Conservation (phyloP, 2,888 invertebrate species). For the Tinea semifulvella region DNA sequence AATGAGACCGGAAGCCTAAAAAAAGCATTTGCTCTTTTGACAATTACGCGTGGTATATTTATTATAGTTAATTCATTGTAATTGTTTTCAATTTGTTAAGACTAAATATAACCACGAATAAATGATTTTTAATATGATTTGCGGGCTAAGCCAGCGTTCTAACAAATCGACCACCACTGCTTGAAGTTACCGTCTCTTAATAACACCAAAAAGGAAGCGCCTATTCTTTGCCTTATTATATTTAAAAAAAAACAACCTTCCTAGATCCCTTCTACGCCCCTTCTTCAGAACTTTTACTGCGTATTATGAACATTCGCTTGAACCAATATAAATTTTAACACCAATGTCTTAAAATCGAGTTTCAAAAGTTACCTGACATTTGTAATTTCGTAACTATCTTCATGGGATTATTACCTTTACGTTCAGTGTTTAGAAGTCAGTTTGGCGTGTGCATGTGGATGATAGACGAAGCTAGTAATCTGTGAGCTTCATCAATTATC, state of each 20-base stretch:
- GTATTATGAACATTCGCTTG: conserved; percentile 15
- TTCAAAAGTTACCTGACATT: too few species aligned
- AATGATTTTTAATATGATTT: too few species aligned
- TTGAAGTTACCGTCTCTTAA: too few species aligned
- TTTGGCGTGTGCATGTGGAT: conserved; percentile 20
- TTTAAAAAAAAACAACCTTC: conserved; percentile 30
- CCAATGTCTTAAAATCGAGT: not conserved
- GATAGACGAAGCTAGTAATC: conserved; percentile 50
- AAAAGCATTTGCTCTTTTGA: too few species aligned
- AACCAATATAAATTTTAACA: conserved; percentile 3
- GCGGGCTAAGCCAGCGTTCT: too few species aligned
- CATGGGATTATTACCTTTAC: not conserved
- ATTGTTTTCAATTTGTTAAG: too few species aligned
- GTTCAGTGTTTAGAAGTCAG: conserved; percentile 18
- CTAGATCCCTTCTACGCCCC: conserved; percentile 31
- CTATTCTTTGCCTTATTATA: conserved; percentile 21
- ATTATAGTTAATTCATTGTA: too few species aligned
- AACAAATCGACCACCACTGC: too few species aligned
- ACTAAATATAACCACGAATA: too few species aligned
- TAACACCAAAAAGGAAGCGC: conserved; percentile 43
- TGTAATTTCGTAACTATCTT: conserved; percentile 3
- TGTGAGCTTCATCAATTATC: conserved; percentile 64
- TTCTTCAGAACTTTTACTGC: conserved; percentile 47
- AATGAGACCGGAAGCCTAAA: too few species aligned
- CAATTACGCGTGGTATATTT: too few species aligned